Percentiles rank a stretch among this genome's conserved stretches.
Evolutionary conservation across 2,113 vertebrate species (phyloP).

Genomic region (Sprattus sprattus): DNA sequence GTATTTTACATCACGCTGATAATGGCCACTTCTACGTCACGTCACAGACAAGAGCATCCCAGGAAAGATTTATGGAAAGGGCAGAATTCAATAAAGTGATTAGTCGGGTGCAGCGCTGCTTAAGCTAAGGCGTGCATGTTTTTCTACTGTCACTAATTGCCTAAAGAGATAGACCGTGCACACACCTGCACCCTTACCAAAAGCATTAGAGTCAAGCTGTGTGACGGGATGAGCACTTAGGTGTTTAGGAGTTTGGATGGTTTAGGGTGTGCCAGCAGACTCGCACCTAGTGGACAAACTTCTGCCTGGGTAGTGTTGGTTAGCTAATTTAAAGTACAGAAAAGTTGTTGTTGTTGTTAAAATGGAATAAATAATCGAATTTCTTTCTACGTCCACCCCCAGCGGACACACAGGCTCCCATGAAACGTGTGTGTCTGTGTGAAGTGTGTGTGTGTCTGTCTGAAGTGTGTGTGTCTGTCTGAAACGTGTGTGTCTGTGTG

Average conservation of each 20-base stretch:
- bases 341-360: no score
- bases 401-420: no score
- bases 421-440: no score
- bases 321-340: no score
- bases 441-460: no score
- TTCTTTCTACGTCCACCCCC: not conserved
- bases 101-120: not conserved
- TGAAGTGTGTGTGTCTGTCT: no score
- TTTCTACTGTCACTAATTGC: not conserved
- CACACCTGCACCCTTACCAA: not conserved
- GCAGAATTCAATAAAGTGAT: not conserved
- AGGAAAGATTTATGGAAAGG: not conserved
- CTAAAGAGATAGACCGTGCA: not conserved
- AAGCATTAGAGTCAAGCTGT: not conserved
- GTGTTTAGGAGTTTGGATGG: not conserved
- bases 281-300: no score
- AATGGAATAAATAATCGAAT: no score
- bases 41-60: not conserved
- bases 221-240: not conserved
- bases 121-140: no score
- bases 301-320: no score
- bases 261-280: not conserved
- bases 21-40: not conserved
- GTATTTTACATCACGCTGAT: not conserved
- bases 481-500: no score